Percentiles rank a stretch among this genome's conserved stretches.
Conservation (phyloP, 2,113 vertebrate species). For the Clarias magur region DNA sequence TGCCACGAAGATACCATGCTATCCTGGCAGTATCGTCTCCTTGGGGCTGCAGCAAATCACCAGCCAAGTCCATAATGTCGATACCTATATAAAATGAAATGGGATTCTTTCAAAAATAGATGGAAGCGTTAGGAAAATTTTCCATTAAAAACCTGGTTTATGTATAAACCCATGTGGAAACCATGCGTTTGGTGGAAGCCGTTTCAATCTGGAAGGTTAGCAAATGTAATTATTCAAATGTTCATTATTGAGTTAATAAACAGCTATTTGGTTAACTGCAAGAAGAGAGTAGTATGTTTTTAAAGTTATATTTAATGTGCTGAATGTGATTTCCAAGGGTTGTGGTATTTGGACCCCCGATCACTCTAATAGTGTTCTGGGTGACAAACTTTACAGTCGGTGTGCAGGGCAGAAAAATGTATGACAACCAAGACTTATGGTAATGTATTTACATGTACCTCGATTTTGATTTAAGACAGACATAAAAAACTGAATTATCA, state of each 20-base stretch:
- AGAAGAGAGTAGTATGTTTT: background rate
- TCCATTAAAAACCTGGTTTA: background rate
- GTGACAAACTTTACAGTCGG: no score
- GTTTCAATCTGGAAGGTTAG: background rate
- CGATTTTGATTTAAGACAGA: no score
- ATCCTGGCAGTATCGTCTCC: conserved; percentile 77
- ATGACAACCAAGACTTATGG: no score
- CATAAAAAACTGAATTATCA: no score
- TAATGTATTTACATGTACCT: no score
- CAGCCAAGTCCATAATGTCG: conserved; percentile 79
- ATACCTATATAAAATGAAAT: conserved; percentile 69
- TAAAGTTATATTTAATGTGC: background rate
- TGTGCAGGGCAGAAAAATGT: no score
- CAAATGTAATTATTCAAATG: background rate
- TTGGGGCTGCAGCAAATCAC: conserved; percentile 64
- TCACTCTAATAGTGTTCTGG: no score
- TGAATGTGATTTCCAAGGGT: background rate
- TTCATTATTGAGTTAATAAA: background rate
- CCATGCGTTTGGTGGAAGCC: background rate
- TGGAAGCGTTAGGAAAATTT: background rate
- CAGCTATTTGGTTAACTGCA: background rate
- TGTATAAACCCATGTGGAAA: background rate
- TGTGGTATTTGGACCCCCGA: no score
- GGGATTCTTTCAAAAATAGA: background rate
- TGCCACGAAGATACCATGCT: conserved; percentile 74